Conservation (phyloP, 2,888 invertebrate genomes). For the Cyclophora punctaria region DNA sequence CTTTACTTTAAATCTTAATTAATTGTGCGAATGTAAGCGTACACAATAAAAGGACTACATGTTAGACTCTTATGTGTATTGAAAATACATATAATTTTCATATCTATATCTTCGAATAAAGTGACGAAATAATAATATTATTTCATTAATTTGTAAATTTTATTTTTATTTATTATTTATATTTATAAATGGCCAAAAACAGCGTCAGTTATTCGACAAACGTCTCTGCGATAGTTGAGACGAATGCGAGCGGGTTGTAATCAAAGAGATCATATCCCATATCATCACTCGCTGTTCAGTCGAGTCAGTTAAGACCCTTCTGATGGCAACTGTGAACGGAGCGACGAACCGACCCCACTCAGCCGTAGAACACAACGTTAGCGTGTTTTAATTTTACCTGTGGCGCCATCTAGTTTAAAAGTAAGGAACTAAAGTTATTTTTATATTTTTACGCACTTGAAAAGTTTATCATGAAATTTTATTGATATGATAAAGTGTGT, state of each 20-base stretch:
- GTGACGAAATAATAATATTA: too few species aligned
- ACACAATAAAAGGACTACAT: too few species aligned
- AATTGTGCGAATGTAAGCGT: too few species aligned
- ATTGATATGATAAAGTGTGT: too few species aligned
- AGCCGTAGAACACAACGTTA: conserved; percentile 4
- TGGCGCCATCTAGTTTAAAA: conserved; percentile 14
- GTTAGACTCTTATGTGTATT: too few species aligned
- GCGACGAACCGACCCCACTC: background rate
- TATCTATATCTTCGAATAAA: too few species aligned
- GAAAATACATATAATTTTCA: too few species aligned
- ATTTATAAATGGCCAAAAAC: conserved; percentile 36
- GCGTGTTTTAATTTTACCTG: conserved; percentile 10
- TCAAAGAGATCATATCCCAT: conserved; percentile 46
- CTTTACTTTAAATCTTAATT: too few species aligned
- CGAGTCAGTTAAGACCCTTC: conserved; percentile 70
- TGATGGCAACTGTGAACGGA: conserved; percentile 26
- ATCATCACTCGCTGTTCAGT: conserved; percentile 71
- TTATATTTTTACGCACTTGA: too few species aligned
- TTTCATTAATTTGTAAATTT: too few species aligned
- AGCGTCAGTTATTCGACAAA: conserved; percentile 49
- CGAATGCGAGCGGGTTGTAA: conserved; percentile 45
- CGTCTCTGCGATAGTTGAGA: conserved; percentile 57
- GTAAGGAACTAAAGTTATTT: background rate
- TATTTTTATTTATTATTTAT: too few species aligned
- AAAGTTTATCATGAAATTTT: too few species aligned